Evolutionary conservation across 2,888 invertebrate species (phyloP), one percentile per base, ranked within the genome.

Genomic region (Mesoligia furuncula): DNA sequence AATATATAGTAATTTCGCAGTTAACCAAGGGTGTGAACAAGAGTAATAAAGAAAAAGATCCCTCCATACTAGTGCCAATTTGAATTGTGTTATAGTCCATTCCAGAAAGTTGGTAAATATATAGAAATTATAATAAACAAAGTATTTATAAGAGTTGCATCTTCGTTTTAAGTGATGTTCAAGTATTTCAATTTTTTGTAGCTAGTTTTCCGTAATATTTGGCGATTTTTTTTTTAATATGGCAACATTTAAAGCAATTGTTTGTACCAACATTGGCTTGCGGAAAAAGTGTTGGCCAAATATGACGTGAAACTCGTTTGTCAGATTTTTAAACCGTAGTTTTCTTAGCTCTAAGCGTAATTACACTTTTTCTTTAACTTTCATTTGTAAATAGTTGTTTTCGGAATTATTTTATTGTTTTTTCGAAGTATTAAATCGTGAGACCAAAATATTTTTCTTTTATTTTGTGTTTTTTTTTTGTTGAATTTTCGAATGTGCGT

Each of bases 31-130:
- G n/a, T 68, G 62, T 75, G 73, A 73, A 81, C 66, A 81, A 70
- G 79, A 87, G 85, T 88, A 87, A 86, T 88, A 89, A 88, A 80
- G 85, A 90, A 92, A 92, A 90, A 92, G 88, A 90, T 92, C 96
- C 96, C 95, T 96, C 95, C 96, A 96, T 92, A 79, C 87, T 95
- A 96, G 96, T 96, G 96, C 96, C 96, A 96, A 96, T 69, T 69
- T 36, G 57, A 69, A 17, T 90, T 87, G 91, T 88, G 89, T 90
- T 92, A 31, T 62, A 80, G 75, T 84, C 92, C 92, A 93, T 93
- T 93, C 93, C 93, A 93, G 73, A 66, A 90, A 87, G 85, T 90
- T 81, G 87, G 91, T 90, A 71, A 77, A 64, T 79, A 67, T 81
- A 79, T 91, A 89, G 89, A 89, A 82, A 71, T 73, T 82, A 82